These are phyloP conservation scores for Chlamydotis undulata DNA, from an alignment of 2,113 vertebrate species.

Conservation along the genomic window DNA sequence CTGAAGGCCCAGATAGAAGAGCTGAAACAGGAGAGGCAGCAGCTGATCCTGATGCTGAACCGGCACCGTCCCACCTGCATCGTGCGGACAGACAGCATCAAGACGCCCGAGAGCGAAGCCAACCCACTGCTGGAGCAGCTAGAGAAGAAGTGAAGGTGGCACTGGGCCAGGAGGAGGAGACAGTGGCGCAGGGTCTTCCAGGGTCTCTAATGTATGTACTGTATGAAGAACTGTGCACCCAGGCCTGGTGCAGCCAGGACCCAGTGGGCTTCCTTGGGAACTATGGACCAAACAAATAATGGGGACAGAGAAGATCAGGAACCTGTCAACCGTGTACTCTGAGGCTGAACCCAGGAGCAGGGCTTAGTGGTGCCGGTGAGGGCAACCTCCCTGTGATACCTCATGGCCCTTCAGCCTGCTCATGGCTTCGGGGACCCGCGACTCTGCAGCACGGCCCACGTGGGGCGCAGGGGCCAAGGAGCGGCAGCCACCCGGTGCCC, in stretches of 20 bases:
- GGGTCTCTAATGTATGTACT: conserved; percentile 63
- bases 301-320: conserved; percentile 56
- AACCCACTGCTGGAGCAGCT: conserved; percentile 90
- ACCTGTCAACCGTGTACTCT: conserved; percentile 16
- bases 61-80: conserved; percentile 95
- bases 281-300: conserved; percentile 48
- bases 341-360: conserved; percentile 26
- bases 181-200: conserved; percentile 56
- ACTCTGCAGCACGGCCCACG: neutral
- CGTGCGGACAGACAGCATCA: conserved; percentile 91
- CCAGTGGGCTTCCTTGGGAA: conserved; percentile 50
- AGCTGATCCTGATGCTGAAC: conserved; percentile 94
- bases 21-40: conserved; percentile 93
- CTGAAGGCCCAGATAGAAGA: conserved; percentile 96
- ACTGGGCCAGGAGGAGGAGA: conserved; percentile 47
- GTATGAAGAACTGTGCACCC: conserved; percentile 59
- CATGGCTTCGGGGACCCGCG: neutral
- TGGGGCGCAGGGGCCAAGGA: neutral
- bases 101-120: conserved; percentile 87
- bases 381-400: conserved; percentile 15
- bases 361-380: neutral
- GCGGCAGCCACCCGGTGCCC: fast-evolving
- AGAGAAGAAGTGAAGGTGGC: conserved; percentile 82
- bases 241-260: conserved; percentile 55
- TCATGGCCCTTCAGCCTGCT: neutral